Percentiles rank a stretch among this genome's conserved stretches.
Conservation (phyloP, 2,113 vertebrate species). For the Centropristis striata region DNA sequence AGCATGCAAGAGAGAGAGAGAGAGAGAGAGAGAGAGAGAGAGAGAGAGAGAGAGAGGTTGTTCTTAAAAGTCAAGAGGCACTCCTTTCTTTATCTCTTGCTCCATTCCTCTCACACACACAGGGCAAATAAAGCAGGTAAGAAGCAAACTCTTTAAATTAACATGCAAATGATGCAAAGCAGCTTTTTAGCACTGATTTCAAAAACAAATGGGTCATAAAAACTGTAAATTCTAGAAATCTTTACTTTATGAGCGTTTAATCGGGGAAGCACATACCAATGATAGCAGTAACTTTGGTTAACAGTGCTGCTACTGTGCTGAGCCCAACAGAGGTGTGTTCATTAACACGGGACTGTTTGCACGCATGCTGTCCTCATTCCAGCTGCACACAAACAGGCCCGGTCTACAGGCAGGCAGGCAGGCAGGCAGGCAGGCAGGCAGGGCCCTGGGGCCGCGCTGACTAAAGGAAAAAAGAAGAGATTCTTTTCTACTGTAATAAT, state of each 20-base stretch:
- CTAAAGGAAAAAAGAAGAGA: conserved; percentile 17
- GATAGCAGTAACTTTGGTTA: conserved; percentile 5
- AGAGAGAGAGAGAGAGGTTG: conserved; percentile 35
- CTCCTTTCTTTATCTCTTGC: conserved; percentile 57
- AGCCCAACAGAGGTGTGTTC: conserved; percentile 1
- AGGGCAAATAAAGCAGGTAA: conserved; percentile 63
- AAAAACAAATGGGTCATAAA: background rate
- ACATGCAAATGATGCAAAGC: background rate
- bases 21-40: conserved; percentile 35
- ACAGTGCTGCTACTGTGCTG: background rate
- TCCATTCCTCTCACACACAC: conserved; percentile 39
- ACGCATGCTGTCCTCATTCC: conserved; percentile 19
- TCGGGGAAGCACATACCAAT: background rate
- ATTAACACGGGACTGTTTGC: conserved; percentile 14
- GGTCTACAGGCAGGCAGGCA: conserved; percentile 21
- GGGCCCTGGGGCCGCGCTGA: background rate
- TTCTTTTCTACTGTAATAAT: conserved; percentile 59
- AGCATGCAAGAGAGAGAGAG: no score
- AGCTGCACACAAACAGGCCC: conserved; percentile 32
- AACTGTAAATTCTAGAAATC: background rate
- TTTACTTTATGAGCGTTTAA: background rate
- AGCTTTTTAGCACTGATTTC: background rate
- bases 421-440: background rate
- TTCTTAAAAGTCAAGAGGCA: conserved; percentile 24
- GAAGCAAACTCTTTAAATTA: conserved; percentile 30